A percentile compares a stretch with the other conserved stretches of the same genome.
phyloP scores from a whole-genome alignment of 2,113 vertebrate species.

The Octodon degus region DNA sequence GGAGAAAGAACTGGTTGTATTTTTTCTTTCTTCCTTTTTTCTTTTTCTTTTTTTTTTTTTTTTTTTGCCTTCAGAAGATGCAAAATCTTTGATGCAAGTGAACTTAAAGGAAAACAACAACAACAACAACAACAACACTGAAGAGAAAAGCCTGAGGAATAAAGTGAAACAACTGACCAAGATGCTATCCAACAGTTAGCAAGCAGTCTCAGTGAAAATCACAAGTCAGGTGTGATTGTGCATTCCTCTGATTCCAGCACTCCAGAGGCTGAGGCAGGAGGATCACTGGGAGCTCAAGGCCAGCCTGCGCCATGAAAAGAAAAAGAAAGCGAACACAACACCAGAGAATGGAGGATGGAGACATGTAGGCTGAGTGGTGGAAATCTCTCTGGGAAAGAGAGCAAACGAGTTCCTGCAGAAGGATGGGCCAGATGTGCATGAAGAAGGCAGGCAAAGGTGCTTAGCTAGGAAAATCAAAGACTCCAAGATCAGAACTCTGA shows the following conservation, averaged over 20 bases:
- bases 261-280: not conserved
- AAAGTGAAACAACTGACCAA: not conserved
- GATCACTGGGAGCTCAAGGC: not conserved
- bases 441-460: not conserved
- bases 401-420: not conserved
- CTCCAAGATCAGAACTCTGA: not conserved
- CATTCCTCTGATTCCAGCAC: not conserved
- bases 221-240: not conserved
- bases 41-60: not conserved
- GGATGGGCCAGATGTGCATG: accelerated
- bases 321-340: not conserved
- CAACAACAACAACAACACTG: not conserved
- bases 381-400: not conserved
- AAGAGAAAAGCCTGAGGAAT: not conserved
- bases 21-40: not conserved
- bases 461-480: not conserved
- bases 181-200: not conserved
- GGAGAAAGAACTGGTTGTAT: not conserved
- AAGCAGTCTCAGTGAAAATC: not conserved
- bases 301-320: not conserved
- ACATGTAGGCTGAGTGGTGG: not conserved
- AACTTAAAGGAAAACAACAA: not conserved
- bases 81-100: not conserved
- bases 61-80: not conserved
- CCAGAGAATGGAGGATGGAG: not conserved